Conservation (phyloP, 2,797 vertebrate species). For the Euthynnus affinis region DNA sequence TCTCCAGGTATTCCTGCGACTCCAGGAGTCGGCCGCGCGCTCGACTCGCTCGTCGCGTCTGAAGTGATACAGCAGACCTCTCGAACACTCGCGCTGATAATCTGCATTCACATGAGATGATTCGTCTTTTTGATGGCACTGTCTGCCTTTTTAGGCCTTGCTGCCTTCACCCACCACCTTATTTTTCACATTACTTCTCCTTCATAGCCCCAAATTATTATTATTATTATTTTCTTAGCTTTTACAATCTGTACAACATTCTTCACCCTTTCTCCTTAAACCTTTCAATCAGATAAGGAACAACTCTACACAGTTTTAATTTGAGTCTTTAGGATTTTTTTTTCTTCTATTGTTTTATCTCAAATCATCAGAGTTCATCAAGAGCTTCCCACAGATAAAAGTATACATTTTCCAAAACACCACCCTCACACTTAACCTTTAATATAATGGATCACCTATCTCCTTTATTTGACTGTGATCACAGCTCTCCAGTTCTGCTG, state of each 20-base stretch:
- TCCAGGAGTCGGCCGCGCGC: slow-evolving; percentile 31
- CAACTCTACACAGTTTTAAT: too few relatives aligned
- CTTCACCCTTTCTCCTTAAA: too few relatives aligned
- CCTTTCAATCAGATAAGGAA: too few relatives aligned
- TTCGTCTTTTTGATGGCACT: background rate
- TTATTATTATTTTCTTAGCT: too few relatives aligned
- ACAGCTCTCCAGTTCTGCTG: background rate
- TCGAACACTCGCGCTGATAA: slow-evolving; percentile 3
- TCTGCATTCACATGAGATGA: slow-evolving; percentile 35
- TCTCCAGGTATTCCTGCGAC: slow-evolving; percentile 47
- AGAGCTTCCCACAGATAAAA: too few relatives aligned
- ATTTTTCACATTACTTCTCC: too few relatives aligned
- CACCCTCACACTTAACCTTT: background rate
- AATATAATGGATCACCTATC: background rate
- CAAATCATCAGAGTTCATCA: too few relatives aligned
- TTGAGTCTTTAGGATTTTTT: too few relatives aligned
- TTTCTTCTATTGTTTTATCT: too few relatives aligned
- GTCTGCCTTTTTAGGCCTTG: background rate
- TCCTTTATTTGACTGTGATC: background rate
- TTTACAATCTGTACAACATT: too few relatives aligned
- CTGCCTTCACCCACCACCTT: background rate
- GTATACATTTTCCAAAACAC: too few relatives aligned
- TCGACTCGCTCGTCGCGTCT: slow-evolving; percentile 10
- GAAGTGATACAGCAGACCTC: slow-evolving; percentile 23
- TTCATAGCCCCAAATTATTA: too few relatives aligned